Base-by-base conservation (phyloP, 2,797 vertebrate species). In the Phrynocephalus guinanensis region DNA sequence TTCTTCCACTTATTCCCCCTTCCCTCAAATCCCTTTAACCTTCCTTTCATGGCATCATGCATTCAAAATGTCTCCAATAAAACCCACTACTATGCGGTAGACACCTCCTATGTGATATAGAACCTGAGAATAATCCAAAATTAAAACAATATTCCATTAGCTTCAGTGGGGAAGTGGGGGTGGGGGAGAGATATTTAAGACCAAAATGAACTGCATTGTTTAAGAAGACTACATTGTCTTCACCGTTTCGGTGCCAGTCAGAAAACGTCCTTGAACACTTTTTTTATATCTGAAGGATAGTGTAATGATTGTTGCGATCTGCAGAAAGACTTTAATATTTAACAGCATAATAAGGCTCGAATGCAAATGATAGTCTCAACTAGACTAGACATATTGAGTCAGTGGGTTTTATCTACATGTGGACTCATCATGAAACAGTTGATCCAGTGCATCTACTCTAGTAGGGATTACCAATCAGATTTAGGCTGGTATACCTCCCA, bases 231-330 rank as follows among this genome's bases (percentile, higher is more conserved):
- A 56, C 50, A 80, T 44, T 60, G 20, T 67, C 60, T 84, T 82
- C 60, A 75, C 86, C 79, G 56, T 60, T 24, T 70, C 38, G 79
- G 79, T 26, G 24, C 48, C 72, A 84, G 81, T 84, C 87, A 85
- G 86, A 79, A 48, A 44, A 70, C 73, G 76, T 79, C 18, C 15
- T 18, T 20, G 79, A 76, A 84, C 80, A 63, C 68, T 79, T 60
- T 89, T 77, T 87, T 76, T 83, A 84, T 89, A 76, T 60, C 80
- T 80, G 70, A 70, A 88, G 71, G 26, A 86, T 66, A 88, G 76
- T 86, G 28, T 56, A 86, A 75, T 86, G 72, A 82, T 86, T 84
- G 63, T 28, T 50, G 56, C 44, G 38, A 63, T 28, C 67, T 71
- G 52, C 0, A 56, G 9, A 11, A 82, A 86, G 67, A 77, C 82